phyloP scores from a whole-genome alignment of 2,113 vertebrate genomes.

The Tupaia tana region DNA sequence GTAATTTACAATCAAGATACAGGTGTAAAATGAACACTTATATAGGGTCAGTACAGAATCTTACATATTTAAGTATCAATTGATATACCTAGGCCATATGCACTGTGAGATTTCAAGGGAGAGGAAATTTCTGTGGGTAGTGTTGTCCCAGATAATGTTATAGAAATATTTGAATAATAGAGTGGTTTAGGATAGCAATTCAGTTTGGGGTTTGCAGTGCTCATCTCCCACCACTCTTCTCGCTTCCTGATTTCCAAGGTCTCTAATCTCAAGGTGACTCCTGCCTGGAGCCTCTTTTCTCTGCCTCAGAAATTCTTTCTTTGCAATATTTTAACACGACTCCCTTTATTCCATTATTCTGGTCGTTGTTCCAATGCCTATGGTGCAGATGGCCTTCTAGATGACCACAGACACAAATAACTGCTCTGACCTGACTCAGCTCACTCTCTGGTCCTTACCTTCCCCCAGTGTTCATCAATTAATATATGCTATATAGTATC shows the following conservation, averaged over 20 bases:
- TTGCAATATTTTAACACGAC: background rate
- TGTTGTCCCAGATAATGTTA: background rate
- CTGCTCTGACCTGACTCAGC: background rate
- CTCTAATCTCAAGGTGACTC: background rate
- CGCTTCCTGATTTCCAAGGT: background rate
- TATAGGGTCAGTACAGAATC: background rate
- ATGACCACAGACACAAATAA: background rate
- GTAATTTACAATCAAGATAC: background rate
- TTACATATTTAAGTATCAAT: background rate
- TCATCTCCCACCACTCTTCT: background rate
- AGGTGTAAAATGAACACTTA: background rate
- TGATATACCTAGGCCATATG: no score
- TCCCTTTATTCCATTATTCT: background rate
- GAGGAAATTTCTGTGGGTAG: background rate
- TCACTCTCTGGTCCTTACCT: background rate
- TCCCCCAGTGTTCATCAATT: rapidly evolving
- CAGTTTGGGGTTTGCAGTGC: background rate
- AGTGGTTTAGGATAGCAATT: background rate
- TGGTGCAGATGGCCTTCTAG: rapidly evolving
- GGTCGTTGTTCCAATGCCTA: background rate
- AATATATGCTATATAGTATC: rapidly evolving
- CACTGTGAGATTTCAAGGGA: background rate
- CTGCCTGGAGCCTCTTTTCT: background rate
- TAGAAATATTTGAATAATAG: background rate
- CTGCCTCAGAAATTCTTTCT: background rate